Conservation (phyloP, 2,888 invertebrate species). For the Synergus umbraculus region DNA sequence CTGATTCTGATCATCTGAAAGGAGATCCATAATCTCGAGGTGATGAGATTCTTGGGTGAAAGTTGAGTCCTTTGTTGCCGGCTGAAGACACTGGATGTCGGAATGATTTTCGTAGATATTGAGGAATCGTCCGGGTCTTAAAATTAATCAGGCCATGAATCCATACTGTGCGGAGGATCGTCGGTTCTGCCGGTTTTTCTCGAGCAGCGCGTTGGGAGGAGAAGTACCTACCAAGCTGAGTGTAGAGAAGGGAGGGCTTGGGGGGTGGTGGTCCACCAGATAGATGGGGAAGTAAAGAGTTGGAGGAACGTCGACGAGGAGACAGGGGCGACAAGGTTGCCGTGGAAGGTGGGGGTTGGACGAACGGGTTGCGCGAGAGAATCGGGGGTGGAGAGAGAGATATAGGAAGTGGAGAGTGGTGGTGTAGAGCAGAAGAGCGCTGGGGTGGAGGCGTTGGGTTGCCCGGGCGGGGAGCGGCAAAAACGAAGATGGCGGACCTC, state of each 20-base stretch:
- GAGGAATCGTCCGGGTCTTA: slow-evolving; percentile 25
- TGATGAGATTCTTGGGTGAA: background rate
- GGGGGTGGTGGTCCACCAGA: slow-evolving; percentile 39
- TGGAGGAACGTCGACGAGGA: slow-evolving; percentile 38
- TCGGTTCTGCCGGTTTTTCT: slow-evolving; percentile 40
- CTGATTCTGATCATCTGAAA: background rate
- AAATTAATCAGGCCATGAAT: slow-evolving; percentile 39
- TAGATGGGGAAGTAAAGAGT: slow-evolving; percentile 34
- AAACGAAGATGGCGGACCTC: slow-evolving; percentile 72
- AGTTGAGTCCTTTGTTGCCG: background rate
- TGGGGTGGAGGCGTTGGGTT: slow-evolving; percentile 63
- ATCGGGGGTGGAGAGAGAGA: slow-evolving; percentile 43
- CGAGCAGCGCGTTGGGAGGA: slow-evolving; percentile 43
- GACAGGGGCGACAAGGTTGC: slow-evolving; percentile 42
- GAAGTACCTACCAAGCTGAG: slow-evolving; percentile 48
- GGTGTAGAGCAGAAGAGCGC: slow-evolving; percentile 57
- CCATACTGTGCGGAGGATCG: slow-evolving; percentile 43
- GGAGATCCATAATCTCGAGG: background rate
- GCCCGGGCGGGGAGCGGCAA: slow-evolving; percentile 70
- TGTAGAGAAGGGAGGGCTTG: slow-evolving; percentile 47
- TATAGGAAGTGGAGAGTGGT: slow-evolving; percentile 40
- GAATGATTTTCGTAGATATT: slow-evolving; percentile 2
- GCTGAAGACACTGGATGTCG: background rate
- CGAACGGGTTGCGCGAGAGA: slow-evolving; percentile 49
- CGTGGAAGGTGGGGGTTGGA: slow-evolving; percentile 44